Evolutionary conservation across 2,113 vertebrate species (phyloP), one percentile per base, ranked within the genome.

Genomic region (Gallinago paraguaiae): DNA sequence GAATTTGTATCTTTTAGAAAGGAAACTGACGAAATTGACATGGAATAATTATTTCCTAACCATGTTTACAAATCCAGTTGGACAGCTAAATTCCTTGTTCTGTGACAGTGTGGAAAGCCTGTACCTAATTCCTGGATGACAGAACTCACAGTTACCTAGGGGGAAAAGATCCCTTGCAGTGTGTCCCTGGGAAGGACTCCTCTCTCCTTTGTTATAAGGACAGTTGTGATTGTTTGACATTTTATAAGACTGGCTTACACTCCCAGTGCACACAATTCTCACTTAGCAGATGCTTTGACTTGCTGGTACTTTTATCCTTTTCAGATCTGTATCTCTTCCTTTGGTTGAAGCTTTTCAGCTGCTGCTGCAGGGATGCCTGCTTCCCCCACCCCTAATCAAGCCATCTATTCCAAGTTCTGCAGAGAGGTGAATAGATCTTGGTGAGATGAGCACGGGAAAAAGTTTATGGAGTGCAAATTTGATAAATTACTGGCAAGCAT

Each of bases 401-500:
- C 17, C 11, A n/a, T 46, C 27, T 6, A 7, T 79, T 60, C 30
- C 19, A 8, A 59, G 22, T 64, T 82, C 88, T 91, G 67, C 64
- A 89, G 93, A 51, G 60, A 87, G 90, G 18, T 6, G 7, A 89
- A 79, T 50, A 96, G 76, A 91, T 56, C 39, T 92, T 91, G 76
- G 76, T 23, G 67, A 56, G 24, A 78, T 18, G 27, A 74, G 46
- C 33, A 64, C 74, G 72, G 10, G 35, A 94, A 88, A 96, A 97
- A 94, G 71, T 90, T 96, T 79, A 78, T 96, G 91, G 87, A 94
- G 41, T 56, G 45, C 18, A 95, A 97, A 90, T 87, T 97, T 97
- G 92, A 97, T 97, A 96, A 97, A 97, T 97, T 97, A 95, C 61
- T 93, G 82, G 76, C 33, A 24, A 87, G 67, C 1, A 1, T 95